Evolutionary conservation across 2,888 invertebrate genomes (phyloP).

Genomic region (Plebejus argus): DNA sequence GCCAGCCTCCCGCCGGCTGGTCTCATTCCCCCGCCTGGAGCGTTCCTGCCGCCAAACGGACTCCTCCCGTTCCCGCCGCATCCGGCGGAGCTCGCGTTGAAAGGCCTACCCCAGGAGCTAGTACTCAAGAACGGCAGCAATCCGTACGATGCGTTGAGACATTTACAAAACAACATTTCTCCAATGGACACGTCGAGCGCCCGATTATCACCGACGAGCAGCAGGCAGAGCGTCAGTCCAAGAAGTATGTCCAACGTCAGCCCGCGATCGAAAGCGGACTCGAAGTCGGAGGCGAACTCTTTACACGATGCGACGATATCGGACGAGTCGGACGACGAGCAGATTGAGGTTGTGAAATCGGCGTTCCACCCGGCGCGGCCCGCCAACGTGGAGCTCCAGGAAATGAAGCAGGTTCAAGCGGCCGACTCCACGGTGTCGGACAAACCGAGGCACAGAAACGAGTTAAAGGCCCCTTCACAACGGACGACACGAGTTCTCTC

Average conservation of each 20-base stretch:
- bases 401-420: slow-evolving; percentile 77
- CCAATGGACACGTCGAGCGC: slow-evolving; percentile 74
- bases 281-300: slow-evolving; percentile 83
- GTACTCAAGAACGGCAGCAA: slow-evolving; percentile 78
- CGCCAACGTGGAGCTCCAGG: slow-evolving; percentile 79
- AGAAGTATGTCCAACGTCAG: slow-evolving; percentile 66
- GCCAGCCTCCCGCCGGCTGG: slow-evolving; percentile 70
- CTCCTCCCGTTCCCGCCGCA: slow-evolving; percentile 79
- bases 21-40: slow-evolving; percentile 80
- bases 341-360: slow-evolving; percentile 88
- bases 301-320: slow-evolving; percentile 82
- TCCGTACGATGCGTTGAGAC: slow-evolving; percentile 80
- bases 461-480: slow-evolving; percentile 83
- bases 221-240: slow-evolving; percentile 79
- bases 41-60: slow-evolving; percentile 78
- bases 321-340: slow-evolving; percentile 85
- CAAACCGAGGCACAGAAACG: slow-evolving; percentile 69
- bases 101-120: slow-evolving; percentile 73
- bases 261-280: slow-evolving; percentile 77
- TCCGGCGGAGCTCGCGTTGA: slow-evolving; percentile 74
- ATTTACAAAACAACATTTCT: slow-evolving; percentile 70
- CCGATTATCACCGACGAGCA: slow-evolving; percentile 79
- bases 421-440: slow-evolving; percentile 82
- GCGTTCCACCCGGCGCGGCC: slow-evolving; percentile 86
- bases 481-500: slow-evolving; percentile 71